Conservation (phyloP, 2,888 invertebrate genomes). For the Dynastes hyllus region DNA sequence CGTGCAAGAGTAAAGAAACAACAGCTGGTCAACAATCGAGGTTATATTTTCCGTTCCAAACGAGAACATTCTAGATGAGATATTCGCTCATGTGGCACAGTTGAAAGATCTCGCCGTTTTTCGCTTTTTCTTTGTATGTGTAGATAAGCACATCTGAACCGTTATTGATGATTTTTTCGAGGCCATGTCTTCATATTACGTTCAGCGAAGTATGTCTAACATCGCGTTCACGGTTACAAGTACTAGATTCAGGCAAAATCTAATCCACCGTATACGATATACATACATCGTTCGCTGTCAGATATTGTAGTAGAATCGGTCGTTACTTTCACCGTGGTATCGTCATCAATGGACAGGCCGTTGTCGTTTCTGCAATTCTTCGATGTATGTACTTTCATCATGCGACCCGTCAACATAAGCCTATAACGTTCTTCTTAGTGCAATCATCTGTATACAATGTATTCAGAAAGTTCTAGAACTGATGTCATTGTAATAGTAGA, state of each 20-base stretch:
- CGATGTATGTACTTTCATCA: conserved; percentile 41
- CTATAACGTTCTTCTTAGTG: neutral
- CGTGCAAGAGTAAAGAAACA: neutral
- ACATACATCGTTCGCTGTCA: too few relatives aligned
- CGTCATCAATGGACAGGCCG: conserved; percentile 8
- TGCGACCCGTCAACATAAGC: conserved; percentile 2
- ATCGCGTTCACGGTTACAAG: neutral
- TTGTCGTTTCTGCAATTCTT: conserved; percentile 35
- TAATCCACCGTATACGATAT: too few relatives aligned
- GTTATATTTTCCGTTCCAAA: conserved; percentile 1
- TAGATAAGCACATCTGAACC: neutral
- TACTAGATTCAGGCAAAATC: conserved; percentile 33
- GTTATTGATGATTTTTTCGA: conserved; percentile 5
- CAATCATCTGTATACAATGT: too few relatives aligned
- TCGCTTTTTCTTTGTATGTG: neutral
- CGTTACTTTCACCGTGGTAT: conserved; percentile 46
- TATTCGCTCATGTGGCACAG: neutral
- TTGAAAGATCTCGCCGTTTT: conserved; percentile 5
- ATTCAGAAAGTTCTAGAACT: too few relatives aligned
- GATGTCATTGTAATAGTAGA: too few relatives aligned
- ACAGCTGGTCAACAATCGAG: neutral
- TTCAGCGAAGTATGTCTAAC: neutral
- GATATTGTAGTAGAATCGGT: neutral
- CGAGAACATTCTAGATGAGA: neutral
- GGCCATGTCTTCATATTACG: neutral